Percentiles rank a stretch among this genome's conserved stretches.
Evolutionary conservation across 2,797 vertebrate genomes (phyloP).

Genomic region (Percopsis omiscomaycus): DNA sequence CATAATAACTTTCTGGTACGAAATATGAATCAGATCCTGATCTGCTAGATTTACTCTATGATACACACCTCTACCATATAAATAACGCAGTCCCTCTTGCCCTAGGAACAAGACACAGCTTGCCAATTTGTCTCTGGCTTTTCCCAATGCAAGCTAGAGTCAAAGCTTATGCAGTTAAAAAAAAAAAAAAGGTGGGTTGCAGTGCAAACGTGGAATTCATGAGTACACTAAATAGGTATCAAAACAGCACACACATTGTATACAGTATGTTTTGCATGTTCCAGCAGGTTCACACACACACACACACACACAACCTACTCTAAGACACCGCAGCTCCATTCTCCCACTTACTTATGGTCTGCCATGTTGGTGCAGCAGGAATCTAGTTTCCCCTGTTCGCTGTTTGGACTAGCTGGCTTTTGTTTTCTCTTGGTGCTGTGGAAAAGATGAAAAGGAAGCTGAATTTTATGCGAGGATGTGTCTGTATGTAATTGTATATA

Average conservation of each 20-base stretch:
- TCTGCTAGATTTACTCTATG: conserved; percentile 6
- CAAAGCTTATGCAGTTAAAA: neutral
- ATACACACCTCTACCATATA: conserved; percentile 1
- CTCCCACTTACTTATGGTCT: conserved; percentile 74
- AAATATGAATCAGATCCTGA: conserved; percentile 7
- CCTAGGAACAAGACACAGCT: conserved; percentile 36
- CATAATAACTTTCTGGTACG: no score
- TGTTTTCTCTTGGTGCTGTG: conserved; percentile 74
- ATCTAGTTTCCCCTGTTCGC: conserved; percentile 54
- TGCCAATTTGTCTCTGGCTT: conserved; percentile 24
- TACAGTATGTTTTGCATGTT: conserved; percentile 8
- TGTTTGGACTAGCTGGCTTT: conserved; percentile 53
- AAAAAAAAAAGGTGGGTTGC: neutral
- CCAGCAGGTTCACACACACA: neutral
- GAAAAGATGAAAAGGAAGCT: conserved; percentile 52
- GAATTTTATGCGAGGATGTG: conserved; percentile 30
- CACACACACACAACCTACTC: conserved; percentile 1
- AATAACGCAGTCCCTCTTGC: conserved; percentile 16
- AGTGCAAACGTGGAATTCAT: conserved; percentile 42
- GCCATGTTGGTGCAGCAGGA: conserved; percentile 63
- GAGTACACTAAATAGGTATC: conserved; percentile 35
- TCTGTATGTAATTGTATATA: neutral
- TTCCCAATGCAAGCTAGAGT: conserved; percentile 23
- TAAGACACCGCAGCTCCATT: neutral
- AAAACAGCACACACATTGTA: conserved; percentile 23